Evolutionary conservation across 2,113 vertebrate species (phyloP).

Genomic region (Anolis sagrei): DNA sequence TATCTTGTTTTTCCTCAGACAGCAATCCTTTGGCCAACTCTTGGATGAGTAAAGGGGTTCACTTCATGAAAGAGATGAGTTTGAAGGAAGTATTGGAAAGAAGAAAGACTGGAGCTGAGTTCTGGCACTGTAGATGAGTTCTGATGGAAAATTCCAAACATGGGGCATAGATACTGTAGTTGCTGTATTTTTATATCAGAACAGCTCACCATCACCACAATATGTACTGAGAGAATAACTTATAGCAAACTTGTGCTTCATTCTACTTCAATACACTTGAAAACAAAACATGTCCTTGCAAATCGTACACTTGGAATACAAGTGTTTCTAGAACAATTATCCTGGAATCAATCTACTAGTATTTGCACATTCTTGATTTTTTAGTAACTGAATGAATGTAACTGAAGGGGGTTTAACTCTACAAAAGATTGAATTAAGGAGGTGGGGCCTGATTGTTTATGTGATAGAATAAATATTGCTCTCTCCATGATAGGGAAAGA

Average conservation of each 20-base stretch:
- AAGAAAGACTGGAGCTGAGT: too few species aligned
- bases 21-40: not conserved
- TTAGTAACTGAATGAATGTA: not conserved
- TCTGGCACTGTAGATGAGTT: not conserved
- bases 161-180: not conserved
- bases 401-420: not conserved
- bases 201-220: too few species aligned
- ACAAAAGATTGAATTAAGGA: too few species aligned
- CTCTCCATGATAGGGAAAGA: too few species aligned
- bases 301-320: not conserved
- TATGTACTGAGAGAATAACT: not conserved
- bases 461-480: not conserved
- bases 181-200: not conserved
- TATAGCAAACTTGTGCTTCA: not conserved
- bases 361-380: not conserved
- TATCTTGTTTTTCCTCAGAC: not conserved
- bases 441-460: not conserved
- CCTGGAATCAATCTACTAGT: not conserved
- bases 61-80: not conserved
- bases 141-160: not conserved
- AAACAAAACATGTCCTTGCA: constrained; percentile 1
- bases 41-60: not conserved
- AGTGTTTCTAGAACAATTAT: not conserved
- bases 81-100: not conserved
- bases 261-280: constrained; percentile 5